Conservation (phyloP, 1,140 invertebrate genomes). For the Cardiocondyla obscurior region DNA sequence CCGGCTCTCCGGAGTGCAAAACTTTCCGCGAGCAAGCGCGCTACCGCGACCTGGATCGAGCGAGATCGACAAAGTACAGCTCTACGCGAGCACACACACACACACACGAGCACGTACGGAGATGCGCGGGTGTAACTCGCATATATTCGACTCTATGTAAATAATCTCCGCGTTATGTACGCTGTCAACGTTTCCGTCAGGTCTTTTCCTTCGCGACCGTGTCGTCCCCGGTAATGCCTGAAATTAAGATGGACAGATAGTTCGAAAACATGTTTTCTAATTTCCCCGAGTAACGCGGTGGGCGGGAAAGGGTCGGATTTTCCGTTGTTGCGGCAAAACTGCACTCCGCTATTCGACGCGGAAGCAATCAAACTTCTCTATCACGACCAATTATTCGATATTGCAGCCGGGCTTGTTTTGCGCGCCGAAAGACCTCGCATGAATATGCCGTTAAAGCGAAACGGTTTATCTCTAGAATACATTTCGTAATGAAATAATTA, state of each 20-base stretch:
- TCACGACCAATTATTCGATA: slow-evolving; percentile 13
- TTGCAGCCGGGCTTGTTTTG: background rate
- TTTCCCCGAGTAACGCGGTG: background rate
- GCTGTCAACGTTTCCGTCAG: background rate
- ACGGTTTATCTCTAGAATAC: background rate
- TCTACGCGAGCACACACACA: no score
- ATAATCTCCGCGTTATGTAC: slow-evolving; percentile 22
- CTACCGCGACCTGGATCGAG: slow-evolving; percentile 14
- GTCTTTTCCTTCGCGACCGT: background rate
- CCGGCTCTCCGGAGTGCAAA: background rate
- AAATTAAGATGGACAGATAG: background rate
- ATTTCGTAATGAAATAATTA: background rate
- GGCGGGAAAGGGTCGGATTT: background rate
- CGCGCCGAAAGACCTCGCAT: background rate
- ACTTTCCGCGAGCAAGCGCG: slow-evolving; percentile 19
- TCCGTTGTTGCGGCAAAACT: background rate
- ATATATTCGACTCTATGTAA: slow-evolving; percentile 11
- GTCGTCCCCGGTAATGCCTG: background rate
- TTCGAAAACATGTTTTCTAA: slow-evolving; percentile 14
- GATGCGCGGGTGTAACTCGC: no score
- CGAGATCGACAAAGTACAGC: slow-evolving; percentile 6
- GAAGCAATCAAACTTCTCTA: slow-evolving; percentile 18
- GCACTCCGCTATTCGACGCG: background rate
- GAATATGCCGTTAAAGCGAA: background rate
- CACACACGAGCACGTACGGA: background rate